Base-by-base conservation (phyloP, 2,113 vertebrate species). In the Indicator maculatus region DNA sequence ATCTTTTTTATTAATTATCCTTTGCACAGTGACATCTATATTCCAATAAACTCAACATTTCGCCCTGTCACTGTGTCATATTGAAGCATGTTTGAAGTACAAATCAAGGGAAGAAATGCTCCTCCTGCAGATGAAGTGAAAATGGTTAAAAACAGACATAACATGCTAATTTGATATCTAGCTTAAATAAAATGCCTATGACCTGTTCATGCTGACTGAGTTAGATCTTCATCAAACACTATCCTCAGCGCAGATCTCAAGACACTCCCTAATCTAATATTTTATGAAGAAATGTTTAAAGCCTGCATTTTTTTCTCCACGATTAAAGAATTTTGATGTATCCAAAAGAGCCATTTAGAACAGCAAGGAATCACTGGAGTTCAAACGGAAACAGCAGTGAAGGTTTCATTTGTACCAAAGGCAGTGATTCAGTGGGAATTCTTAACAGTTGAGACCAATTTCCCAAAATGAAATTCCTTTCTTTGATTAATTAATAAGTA, bases 401-500 rank as follows among this genome's bases (percentile, higher is more conserved):
- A 93, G n/a, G 70, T 89, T 96, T 95, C 86, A 94, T 75, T 95
- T 96, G 26, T 89, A 96, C 83, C 78, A 93, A 97, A 93, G 67
- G 91, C 79, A 96, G 63, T 31, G 86, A 91, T 95, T 97, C 91
- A 33, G 55, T 95, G 87, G 91, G 76, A 97, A 97, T 96, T 93
- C 85, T 95, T 89, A 97, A 96, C 81, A 87, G 78, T 93, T 94
- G 90, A 95, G 88, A 96, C 86, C 76, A 95, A 93, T 97, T 96
- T 97, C 82, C 84, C 82, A 88, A 97, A 97, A 95, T 79, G 61
- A 97, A 97, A 96, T 96, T 96, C 91, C 17, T 69, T 83, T 97
- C 79, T 97, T 96, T 97, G 84, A 97, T 97, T 97, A 97, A 97
- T 97, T 97, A 96, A 92, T 86, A 93, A 74, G 63, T 95, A 96